These are phyloP conservation scores for Subanguina moxae DNA, from an alignment of 1,140 invertebrate genomes.

Conservation along the genomic window DNA sequence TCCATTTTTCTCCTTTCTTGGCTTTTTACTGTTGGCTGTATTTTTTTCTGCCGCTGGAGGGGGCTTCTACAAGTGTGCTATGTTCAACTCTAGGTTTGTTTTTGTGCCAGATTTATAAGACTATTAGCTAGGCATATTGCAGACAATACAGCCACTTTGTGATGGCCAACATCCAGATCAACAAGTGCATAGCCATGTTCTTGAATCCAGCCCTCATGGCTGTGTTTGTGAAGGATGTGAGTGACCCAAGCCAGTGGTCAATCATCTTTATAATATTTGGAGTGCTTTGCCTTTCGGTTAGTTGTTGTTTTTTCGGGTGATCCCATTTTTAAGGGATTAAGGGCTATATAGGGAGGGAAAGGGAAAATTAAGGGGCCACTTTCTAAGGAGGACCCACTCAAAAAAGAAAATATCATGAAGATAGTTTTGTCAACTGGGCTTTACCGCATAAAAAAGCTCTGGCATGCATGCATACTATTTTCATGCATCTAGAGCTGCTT, in stretches of 20 bases:
- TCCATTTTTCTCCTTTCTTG: not conserved
- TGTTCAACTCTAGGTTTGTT: too few species aligned
- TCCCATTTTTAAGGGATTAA: too few species aligned
- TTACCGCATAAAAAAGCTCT: too few species aligned
- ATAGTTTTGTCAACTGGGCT: too few species aligned
- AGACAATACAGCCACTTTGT: slow-evolving; percentile 11
- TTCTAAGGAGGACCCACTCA: too few species aligned
- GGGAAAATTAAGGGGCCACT: too few species aligned
- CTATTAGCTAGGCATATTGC: not conserved
- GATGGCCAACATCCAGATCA: slow-evolving; percentile 6
- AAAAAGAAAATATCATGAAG: too few species aligned
- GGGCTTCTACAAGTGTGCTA: not conserved
- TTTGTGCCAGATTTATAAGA: too few species aligned
- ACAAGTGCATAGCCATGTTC: slow-evolving; percentile 6
- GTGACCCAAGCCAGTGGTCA: not conserved
- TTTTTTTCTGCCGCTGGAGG: not conserved
- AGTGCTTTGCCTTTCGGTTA: not conserved
- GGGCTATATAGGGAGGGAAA: too few species aligned
- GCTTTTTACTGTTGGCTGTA: not conserved
- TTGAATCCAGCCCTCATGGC: not conserved
- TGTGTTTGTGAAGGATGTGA: not conserved
- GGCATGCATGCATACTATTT: too few species aligned
- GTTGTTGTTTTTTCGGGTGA: not conserved
- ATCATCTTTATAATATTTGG: slow-evolving; percentile 9
- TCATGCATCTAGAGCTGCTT: too few species aligned